Percentiles rank a stretch among this genome's conserved stretches.
These are phyloP conservation scores for Labrus mixtus DNA, from an alignment of 2,113 vertebrate genomes.

Conservation along the genomic window DNA sequence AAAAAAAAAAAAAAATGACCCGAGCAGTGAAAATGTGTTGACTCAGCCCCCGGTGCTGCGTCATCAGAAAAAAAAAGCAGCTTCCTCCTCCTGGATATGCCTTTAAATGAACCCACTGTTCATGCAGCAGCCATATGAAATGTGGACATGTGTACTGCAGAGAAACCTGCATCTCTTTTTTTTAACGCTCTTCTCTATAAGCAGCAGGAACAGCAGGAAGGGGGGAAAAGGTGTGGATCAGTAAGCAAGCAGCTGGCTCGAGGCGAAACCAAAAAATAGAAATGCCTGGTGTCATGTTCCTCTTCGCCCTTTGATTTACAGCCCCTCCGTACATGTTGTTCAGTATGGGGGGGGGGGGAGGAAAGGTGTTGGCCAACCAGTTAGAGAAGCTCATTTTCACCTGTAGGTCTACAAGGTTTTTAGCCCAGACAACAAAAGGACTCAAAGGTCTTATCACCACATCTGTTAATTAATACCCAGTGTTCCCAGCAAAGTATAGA, in stretches of 20 bases:
- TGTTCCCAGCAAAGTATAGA: neutral
- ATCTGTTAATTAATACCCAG: neutral
- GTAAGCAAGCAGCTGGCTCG: slow-evolving; percentile 10
- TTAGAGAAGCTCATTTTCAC: neutral
- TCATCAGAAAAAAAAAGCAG: slow-evolving; percentile 70
- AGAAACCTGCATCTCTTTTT: neutral
- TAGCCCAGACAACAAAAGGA: neutral
- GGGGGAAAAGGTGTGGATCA: slow-evolving; percentile 2
- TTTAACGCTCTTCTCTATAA: neutral
- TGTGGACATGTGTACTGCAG: neutral
- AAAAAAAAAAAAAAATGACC: too few species aligned
- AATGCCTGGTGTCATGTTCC: slow-evolving; percentile 54
- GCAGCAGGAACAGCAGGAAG: neutral
- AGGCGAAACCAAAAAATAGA: slow-evolving; percentile 61
- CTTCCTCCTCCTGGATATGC: slow-evolving; percentile 27
- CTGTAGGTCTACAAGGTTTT: neutral
- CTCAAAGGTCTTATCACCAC: neutral
- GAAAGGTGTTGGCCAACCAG: slow-evolving; percentile 27
- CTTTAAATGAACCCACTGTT: slow-evolving; percentile 40
- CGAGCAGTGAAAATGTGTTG: slow-evolving; percentile 61
- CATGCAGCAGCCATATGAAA: slow-evolving; percentile 54
- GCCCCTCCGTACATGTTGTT: slow-evolving; percentile 31
- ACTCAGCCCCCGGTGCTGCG: slow-evolving; percentile 76
- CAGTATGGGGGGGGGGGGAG: neutral
- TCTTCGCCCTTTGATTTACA: slow-evolving; percentile 60